These are phyloP conservation scores for Amiota mariae DNA, from an alignment of 2,888 invertebrate genomes.

Conservation along the genomic window DNA sequence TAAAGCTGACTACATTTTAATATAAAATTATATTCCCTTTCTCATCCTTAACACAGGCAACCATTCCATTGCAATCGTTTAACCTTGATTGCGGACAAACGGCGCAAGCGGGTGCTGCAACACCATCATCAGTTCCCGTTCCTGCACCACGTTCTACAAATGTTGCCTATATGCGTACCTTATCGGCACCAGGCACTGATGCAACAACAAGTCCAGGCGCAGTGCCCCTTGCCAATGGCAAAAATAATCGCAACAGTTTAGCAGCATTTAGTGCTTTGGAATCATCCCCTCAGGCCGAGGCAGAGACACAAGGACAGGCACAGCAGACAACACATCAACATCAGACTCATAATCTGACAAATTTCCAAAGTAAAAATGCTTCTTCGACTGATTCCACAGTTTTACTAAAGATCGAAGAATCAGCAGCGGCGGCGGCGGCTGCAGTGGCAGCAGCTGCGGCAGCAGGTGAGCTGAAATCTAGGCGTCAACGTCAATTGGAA, in stretches of 20 bases:
- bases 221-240: slow-evolving; percentile 32
- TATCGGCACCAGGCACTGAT: slow-evolving; percentile 67
- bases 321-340: slow-evolving; percentile 26
- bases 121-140: slow-evolving; percentile 45
- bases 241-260: slow-evolving; percentile 52
- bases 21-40: slow-evolving; percentile 28
- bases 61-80: slow-evolving; percentile 74
- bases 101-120: slow-evolving; percentile 34
- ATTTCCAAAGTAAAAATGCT: slow-evolving; percentile 61
- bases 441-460: slow-evolving; percentile 37
- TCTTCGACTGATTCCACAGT: slow-evolving; percentile 53
- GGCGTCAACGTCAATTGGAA: slow-evolving; percentile 69
- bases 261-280: slow-evolving; percentile 51
- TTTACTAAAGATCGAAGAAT: slow-evolving; percentile 70
- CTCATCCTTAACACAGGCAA: slow-evolving; percentile 63
- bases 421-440: slow-evolving; percentile 44
- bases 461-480: slow-evolving; percentile 62
- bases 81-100: slow-evolving; percentile 69
- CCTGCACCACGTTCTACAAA: slow-evolving; percentile 43
- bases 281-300: slow-evolving; percentile 28
- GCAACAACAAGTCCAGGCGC: slow-evolving; percentile 30
- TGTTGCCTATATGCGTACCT: slow-evolving; percentile 69
- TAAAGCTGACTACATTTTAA: slow-evolving; percentile 59
- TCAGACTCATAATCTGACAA: slow-evolving; percentile 64
- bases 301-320: slow-evolving; percentile 35